phyloP scores from a whole-genome alignment of 2,888 invertebrate species.

The Tanytarsus gracilentus region DNA sequence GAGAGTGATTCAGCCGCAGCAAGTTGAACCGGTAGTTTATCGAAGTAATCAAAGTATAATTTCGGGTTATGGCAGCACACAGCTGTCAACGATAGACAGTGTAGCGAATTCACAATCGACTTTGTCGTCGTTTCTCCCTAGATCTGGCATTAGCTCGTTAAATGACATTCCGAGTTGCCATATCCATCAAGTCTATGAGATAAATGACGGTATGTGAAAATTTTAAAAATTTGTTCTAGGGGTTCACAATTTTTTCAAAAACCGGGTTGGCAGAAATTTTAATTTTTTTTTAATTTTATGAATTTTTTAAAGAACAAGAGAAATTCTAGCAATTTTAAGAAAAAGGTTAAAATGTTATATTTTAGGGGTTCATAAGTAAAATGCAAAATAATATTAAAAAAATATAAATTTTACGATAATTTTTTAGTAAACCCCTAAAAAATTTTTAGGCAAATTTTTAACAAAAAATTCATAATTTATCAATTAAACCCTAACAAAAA shows the following conservation, averaged over 20 bases:
- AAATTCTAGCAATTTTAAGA: too few relatives aligned
- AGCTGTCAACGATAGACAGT: constrained; percentile 12
- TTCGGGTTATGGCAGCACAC: too few relatives aligned
- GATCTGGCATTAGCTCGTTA: constrained; percentile 62
- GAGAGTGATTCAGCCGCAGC: constrained; percentile 38
- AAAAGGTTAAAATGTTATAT: too few relatives aligned
- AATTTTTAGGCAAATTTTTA: too few relatives aligned
- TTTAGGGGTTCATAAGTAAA: too few relatives aligned
- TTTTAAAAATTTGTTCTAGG: constrained; percentile 29
- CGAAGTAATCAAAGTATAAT: constrained; percentile 21
- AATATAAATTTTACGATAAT: too few relatives aligned
- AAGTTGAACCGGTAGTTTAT: constrained; percentile 35
- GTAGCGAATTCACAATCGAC: background rate
- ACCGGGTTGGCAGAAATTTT: background rate
- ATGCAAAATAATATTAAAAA: too few relatives aligned
- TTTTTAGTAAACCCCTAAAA: too few relatives aligned
- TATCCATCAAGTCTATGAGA: constrained; percentile 71
- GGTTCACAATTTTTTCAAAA: background rate
- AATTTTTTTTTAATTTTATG: too few relatives aligned
- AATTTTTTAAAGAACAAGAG: too few relatives aligned
- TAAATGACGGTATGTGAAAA: constrained; percentile 53
- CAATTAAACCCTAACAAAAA: too few relatives aligned
- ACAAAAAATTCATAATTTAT: too few relatives aligned
- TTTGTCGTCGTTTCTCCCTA: constrained; percentile 51
- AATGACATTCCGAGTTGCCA: constrained; percentile 58